Conservation (phyloP, 2,797 vertebrate species). For the Bovichtus variegatus region DNA sequence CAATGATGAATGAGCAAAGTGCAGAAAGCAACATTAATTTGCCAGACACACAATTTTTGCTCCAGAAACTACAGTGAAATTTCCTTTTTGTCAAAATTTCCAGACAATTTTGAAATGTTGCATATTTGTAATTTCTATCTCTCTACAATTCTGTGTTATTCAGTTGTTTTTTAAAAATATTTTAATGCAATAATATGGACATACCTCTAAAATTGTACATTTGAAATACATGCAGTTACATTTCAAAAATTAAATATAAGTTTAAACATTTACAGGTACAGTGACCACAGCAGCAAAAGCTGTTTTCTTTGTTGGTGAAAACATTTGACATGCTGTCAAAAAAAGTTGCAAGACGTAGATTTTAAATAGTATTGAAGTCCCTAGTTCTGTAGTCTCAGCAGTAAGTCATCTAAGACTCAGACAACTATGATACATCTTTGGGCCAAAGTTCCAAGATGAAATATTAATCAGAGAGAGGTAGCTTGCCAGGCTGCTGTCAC, state of each 20-base stretch:
- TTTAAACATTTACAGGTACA: not conserved
- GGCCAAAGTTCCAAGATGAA: conserved; percentile 82
- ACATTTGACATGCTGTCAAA: conserved; percentile 55
- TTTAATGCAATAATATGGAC: not conserved
- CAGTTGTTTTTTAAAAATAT: not conserved
- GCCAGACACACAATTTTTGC: conserved; percentile 38
- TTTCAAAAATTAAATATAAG: not conserved
- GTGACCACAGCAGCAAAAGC: conserved; percentile 28
- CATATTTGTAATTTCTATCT: conserved; percentile 17
- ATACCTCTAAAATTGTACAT: not conserved
- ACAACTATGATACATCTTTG: conserved; percentile 73
- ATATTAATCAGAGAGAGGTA: conserved; percentile 82
- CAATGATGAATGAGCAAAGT: conserved; percentile 70
- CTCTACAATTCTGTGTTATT: not conserved
- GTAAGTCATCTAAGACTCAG: conserved; percentile 73
- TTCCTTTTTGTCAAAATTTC: conserved; percentile 24
- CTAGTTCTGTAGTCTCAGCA: conserved; percentile 80
- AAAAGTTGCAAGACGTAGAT: conserved; percentile 60
- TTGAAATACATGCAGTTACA: not conserved
- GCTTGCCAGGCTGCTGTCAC: conserved; percentile 81
- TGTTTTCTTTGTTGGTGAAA: conserved; percentile 53
- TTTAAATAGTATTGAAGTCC: conserved; percentile 68
- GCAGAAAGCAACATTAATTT: conserved; percentile 62
- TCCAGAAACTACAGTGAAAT: conserved; percentile 31
- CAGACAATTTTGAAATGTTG: not conserved